phyloP scores from a whole-genome alignment of 2,888 invertebrate genomes.

The Epirrhoe alternata region DNA sequence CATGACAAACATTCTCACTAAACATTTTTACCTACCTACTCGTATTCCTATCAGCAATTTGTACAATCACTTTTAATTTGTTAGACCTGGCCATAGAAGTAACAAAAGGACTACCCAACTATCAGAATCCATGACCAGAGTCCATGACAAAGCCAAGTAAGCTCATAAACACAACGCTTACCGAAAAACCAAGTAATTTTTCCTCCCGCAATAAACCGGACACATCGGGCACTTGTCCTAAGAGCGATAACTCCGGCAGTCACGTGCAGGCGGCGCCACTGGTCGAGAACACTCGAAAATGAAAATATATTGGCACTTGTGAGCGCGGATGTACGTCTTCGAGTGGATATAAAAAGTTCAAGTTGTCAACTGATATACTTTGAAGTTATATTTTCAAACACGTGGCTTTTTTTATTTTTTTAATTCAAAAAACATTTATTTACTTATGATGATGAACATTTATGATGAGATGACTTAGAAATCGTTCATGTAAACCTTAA shows the following conservation, averaged over 20 bases:
- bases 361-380: constrained; percentile 5
- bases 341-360: constrained; percentile 30
- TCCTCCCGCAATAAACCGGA: constrained; percentile 65
- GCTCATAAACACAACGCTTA: constrained; percentile 65
- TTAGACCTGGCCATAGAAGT: too few species aligned
- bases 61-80: too few species aligned
- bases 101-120: too few species aligned
- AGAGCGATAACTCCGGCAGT: constrained; percentile 75
- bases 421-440: too few species aligned
- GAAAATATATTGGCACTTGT: constrained; percentile 69
- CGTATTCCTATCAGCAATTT: too few species aligned
- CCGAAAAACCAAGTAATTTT: constrained; percentile 56
- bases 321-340: constrained; percentile 52
- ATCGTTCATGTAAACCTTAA: too few species aligned
- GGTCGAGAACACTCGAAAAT: constrained; percentile 60
- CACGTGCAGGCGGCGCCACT: constrained; percentile 70
- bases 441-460: too few species aligned
- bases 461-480: too few species aligned
- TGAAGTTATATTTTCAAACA: not conserved
- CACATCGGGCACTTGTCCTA: constrained; percentile 58
- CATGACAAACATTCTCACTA: too few species aligned
- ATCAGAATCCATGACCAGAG: not conserved
- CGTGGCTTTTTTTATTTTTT: not conserved
- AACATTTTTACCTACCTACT: too few species aligned
- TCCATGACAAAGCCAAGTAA: constrained; percentile 43